These are phyloP conservation scores for Drosophila willistoni DNA, from an alignment of 1,140 invertebrate species.

Conservation along the genomic window DNA sequence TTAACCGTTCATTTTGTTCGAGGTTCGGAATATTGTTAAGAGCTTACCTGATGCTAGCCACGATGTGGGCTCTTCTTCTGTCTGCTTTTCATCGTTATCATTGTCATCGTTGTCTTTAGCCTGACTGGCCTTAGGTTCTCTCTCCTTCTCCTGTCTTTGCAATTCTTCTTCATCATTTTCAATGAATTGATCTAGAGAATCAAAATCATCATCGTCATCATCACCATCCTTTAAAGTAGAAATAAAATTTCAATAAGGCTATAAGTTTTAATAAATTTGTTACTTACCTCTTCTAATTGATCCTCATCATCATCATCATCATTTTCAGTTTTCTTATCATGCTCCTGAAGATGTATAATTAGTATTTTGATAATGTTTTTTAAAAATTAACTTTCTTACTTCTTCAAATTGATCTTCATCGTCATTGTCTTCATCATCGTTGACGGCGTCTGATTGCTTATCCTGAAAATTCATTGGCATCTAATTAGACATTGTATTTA, in stretches of 20 bases:
- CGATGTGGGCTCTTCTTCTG: conserved; percentile 74
- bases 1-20: conserved; percentile 55
- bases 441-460: background rate
- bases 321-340: conserved; percentile 11
- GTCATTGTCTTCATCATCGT: background rate
- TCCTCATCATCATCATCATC: conserved; percentile 36
- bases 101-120: conserved; percentile 35
- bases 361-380: background rate
- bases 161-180: conserved; percentile 81
- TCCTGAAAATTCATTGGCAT: background rate
- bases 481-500: background rate
- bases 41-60: conserved; percentile 79
- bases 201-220: conserved; percentile 62
- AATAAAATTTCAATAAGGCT: background rate
- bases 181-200: conserved; percentile 78
- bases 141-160: conserved; percentile 33
- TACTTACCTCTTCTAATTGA: background rate
- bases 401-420: conserved; percentile 8
- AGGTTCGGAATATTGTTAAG: conserved; percentile 14
- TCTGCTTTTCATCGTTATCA: conserved; percentile 63
- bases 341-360: background rate
- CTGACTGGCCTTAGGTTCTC: conserved; percentile 26
- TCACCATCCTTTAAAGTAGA: background rate
- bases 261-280: no score
- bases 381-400: background rate